These are phyloP conservation scores for Poecilobothrus nobilitatus DNA, from an alignment of 2,888 invertebrate genomes.

Conservation along the genomic window DNA sequence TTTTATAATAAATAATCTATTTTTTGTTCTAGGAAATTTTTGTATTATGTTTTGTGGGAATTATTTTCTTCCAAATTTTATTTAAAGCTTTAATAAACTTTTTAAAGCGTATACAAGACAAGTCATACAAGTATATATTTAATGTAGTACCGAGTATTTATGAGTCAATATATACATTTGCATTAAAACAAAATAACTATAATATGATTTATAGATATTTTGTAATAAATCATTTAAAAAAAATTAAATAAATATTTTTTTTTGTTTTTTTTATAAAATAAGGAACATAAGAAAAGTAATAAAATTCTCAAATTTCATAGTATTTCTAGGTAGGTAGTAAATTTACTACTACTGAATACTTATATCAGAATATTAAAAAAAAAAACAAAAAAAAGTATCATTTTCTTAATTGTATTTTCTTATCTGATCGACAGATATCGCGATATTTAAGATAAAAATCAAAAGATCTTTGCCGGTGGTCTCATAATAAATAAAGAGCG, in stretches of 20 bases:
- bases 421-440: constrained; percentile 6
- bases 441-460: background rate
- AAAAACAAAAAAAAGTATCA: background rate
- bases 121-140: too few relatives aligned
- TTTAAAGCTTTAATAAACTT: background rate
- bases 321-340: background rate
- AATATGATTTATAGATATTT: background rate
- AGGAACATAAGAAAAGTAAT: too few relatives aligned
- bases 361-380: background rate
- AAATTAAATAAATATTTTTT: background rate
- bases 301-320: background rate
- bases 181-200: background rate
- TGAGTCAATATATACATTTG: too few relatives aligned
- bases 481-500: background rate
- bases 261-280: background rate
- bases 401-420: constrained; percentile 3
- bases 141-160: too few relatives aligned
- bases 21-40: too few relatives aligned
- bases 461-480: constrained; percentile 3
- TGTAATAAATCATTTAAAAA: background rate
- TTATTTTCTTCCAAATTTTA: background rate
- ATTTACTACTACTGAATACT: background rate
- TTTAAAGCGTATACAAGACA: too few relatives aligned
- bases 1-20: background rate
- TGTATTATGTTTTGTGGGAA: background rate